Evolutionary conservation across 2,113 vertebrate genomes (phyloP), one percentile per base, ranked within the genome.

Genomic region (Pipa parva): DNA sequence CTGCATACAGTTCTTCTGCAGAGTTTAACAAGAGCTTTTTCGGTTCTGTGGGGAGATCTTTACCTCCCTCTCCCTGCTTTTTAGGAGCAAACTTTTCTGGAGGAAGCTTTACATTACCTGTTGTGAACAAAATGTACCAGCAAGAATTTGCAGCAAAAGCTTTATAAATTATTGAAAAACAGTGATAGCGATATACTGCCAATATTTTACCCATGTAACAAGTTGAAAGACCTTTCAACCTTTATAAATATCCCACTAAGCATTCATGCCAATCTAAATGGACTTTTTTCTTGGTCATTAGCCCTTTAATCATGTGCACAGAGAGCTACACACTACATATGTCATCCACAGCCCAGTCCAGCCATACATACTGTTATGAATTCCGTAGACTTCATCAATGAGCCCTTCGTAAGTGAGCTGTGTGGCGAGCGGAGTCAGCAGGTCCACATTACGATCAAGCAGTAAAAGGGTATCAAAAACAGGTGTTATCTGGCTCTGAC

Each of bases 1-100:
- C 97, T 0, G 96, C 96, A 0, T 99, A 98, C 1, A 99, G 84
- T 74, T 98, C 96, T 83, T 99, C 97, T 0, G 95, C 97, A 0
- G 97, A 99, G 72, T 98, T 99, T 52, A 99, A 89, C 78, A 94
- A 95, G 15, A 99, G 82, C 78, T 97, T 98, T 85, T 99, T 99
- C 3, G 93, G 85, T 73, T 99, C 95, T 0, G 92, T 97, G 65
- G 95, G 95, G 6, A 99, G 88, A 69, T 99, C 97, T 62, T 96
- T 96, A 21, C 90, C 90, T 0, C 86, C 75, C 21, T 99, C 94
- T 0, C 92, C 95, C 73, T 93, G 93, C 71, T 97, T 97, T 84
- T 95, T 97, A 0, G 93, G 91, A 0, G 89, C 89, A 81, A 99
- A 99, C 71, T 99, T 99, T 81, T 99, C 95, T 1, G 96, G 97